Conservation (phyloP, 2,797 vertebrate genomes). For the Synaphobranchus kaupii region DNA sequence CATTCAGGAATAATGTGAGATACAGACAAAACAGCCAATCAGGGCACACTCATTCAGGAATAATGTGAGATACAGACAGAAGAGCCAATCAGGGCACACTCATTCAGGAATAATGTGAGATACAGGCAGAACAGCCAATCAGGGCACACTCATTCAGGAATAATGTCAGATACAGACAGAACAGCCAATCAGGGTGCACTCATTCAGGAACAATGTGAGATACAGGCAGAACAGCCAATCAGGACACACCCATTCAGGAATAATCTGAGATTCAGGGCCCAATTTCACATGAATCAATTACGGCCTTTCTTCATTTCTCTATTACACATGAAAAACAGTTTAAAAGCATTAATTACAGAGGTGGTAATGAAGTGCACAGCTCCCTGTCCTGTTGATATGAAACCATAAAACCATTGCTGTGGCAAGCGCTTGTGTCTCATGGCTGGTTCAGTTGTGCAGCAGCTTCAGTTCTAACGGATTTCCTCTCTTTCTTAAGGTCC, state of each 20-base stretch:
- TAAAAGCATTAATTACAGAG: too few species aligned
- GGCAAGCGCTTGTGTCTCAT: background rate
- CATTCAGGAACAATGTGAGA: slow-evolving; percentile 93
- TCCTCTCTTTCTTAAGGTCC: slow-evolving; percentile 74
- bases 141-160: background rate
- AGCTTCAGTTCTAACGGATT: background rate
- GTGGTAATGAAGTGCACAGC: too few species aligned
- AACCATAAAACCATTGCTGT: background rate
- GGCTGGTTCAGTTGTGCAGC: background rate
- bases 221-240: too few species aligned
- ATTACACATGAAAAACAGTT: too few species aligned
- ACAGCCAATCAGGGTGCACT: slow-evolving; percentile 94
- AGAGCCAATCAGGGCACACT: background rate
- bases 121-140: background rate
- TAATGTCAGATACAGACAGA: background rate
- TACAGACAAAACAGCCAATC: too few species aligned
- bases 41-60: too few species aligned
- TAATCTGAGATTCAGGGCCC: background rate
- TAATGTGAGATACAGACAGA: background rate
- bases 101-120: background rate
- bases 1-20: too few species aligned
- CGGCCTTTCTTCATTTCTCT: too few species aligned
- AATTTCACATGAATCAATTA: too few species aligned
- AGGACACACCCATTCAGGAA: background rate
- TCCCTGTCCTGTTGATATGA: background rate